Percentiles rank a stretch among this genome's conserved stretches.
phyloP scores from a whole-genome alignment of 2,888 invertebrate genomes.

The Euproctis similis region DNA sequence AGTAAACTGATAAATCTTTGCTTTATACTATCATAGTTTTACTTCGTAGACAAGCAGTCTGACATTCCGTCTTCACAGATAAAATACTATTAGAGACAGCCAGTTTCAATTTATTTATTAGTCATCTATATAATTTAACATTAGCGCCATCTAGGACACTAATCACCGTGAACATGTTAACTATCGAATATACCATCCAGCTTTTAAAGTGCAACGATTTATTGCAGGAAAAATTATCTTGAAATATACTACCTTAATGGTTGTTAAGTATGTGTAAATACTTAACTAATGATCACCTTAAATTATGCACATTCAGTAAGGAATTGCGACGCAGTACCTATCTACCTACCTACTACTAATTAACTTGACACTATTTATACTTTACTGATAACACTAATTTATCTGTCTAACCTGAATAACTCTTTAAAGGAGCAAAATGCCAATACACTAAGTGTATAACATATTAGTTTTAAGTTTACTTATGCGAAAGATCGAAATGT shows the following conservation, averaged over 20 bases:
- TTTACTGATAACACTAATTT: conserved; percentile 1
- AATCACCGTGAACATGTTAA: conserved; percentile 1
- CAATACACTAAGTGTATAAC: too few species aligned
- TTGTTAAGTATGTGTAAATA: conserved; percentile 3
- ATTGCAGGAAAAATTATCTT: conserved; percentile 4
- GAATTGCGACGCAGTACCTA: neutral
- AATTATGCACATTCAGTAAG: neutral
- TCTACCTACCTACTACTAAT: neutral
- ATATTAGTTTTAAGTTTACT: too few species aligned
- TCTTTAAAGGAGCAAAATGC: neutral
- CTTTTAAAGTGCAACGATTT: conserved; percentile 4
- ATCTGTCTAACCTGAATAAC: conserved; percentile 1
- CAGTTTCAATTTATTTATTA: too few species aligned
- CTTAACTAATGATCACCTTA: conserved; percentile 3
- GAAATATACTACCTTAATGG: conserved; percentile 1
- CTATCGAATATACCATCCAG: conserved; percentile 2
- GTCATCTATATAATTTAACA: conserved; percentile 1
- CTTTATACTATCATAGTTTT: too few species aligned
- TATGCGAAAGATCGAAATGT: too few species aligned
- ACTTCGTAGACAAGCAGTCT: too few species aligned
- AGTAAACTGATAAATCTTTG: too few species aligned
- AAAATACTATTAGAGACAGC: too few species aligned
- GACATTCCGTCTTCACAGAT: too few species aligned
- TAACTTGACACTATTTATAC: neutral
- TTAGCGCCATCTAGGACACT: neutral